Base-by-base conservation (phyloP, 2,888 invertebrate species). In the Parelbella ahira region DNA sequence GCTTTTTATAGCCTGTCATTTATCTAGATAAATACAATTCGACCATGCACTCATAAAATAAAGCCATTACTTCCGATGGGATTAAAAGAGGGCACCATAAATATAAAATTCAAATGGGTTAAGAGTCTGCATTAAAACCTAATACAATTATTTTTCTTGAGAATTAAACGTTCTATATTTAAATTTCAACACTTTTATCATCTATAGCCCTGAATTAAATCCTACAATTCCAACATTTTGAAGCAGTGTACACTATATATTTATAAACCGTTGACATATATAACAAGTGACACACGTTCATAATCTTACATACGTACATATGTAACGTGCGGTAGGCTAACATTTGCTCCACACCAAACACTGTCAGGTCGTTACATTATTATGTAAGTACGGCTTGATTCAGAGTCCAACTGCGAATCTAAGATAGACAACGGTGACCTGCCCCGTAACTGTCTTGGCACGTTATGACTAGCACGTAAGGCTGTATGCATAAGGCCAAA, bases 1-100 rank as follows among this genome's bases (percentile, higher is more conserved):
- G 42, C 34, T 34, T 42, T 42, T 42, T 42, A 42, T 34, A 23
- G 36, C 42, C 42, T 42, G 34, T 33, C 36, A 42, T 42, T 42
- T 36, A 36, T 42, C 42, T 42, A 42, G 29, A 42, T 42, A 42
- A 36, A 42, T 36, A 42, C 42, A 42, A 29, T 29, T 42, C 42
- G 23, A 36, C 42, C 29, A 7, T 36, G 18, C 23, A 13, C 18
- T 34, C 42, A 34, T 29, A 34, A 42, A 42, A 23, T 23, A 29
- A 42, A 29, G 6, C 42, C 15, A 28, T 34, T 23, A 25, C 20
- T 27, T 19, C 18, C n/a, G 18, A 12, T 1, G 0, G 24, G 4
- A 30, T 39, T 39, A 24, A 32, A 24, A 28, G n/a, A n/a, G n/a
- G n/a, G n/a, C n/a, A n/a, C n/a, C n/a, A n/a, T n/a, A n/a, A n/a